Percentiles rank a stretch among this genome's conserved stretches.
These are phyloP conservation scores for Drosophila sproati DNA, from an alignment of 1,140 invertebrate genomes.

Conservation along the genomic window DNA sequence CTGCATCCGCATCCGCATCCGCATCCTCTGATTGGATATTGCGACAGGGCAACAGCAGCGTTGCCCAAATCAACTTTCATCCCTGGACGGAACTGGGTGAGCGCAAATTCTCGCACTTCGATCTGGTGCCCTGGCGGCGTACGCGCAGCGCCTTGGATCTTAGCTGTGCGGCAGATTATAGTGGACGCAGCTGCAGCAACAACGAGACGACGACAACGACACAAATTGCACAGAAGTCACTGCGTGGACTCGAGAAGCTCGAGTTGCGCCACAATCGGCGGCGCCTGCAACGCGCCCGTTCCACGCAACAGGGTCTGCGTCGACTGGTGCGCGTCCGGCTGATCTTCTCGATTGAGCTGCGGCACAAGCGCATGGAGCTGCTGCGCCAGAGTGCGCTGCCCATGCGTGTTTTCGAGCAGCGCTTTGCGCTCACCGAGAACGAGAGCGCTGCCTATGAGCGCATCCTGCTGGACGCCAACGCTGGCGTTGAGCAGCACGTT, in stretches of 20 bases:
- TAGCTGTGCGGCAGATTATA: conserved; percentile 58
- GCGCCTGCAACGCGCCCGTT: conserved; percentile 54
- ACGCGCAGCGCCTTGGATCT: conserved; percentile 69
- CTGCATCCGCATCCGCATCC: background rate
- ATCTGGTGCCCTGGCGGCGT: conserved; percentile 80
- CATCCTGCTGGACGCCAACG: conserved; percentile 64
- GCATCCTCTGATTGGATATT: conserved; percentile 69
- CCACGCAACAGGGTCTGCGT: conserved; percentile 53
- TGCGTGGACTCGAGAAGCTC: conserved; percentile 67
- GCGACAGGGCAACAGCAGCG: conserved; percentile 59
- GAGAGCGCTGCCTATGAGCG: conserved; percentile 75
- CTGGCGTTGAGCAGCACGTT: conserved; percentile 74
- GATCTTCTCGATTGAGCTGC: conserved; percentile 79
- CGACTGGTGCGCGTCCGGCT: conserved; percentile 74
- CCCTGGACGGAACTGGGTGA: conserved; percentile 61
- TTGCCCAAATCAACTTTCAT: conserved; percentile 74
- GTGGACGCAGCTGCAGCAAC: conserved; percentile 3
- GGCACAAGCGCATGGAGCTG: conserved; percentile 79
- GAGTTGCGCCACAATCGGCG: conserved; percentile 73
- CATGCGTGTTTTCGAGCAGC: conserved; percentile 73
- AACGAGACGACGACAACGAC: background rate
- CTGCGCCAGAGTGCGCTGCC: conserved; percentile 67
- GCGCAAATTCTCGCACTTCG: conserved; percentile 69
- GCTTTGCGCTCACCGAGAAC: conserved; percentile 64
- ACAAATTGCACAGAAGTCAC: conserved; percentile 49